These are phyloP conservation scores for Eilema griseolum DNA, from an alignment of 2,888 invertebrate species.

Conservation along the genomic window DNA sequence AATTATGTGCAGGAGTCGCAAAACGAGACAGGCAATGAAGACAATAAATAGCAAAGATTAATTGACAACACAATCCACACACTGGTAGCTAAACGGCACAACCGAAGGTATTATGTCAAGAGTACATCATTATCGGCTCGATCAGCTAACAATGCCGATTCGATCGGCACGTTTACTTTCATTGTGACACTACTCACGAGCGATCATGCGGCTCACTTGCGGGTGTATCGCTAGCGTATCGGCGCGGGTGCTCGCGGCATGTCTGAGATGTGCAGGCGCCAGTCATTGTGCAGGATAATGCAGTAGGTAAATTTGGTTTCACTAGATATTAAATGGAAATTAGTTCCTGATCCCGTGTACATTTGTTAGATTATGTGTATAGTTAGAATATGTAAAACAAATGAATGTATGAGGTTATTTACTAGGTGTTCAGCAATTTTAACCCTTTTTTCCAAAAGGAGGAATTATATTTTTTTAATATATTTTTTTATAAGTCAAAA, in stretches of 20 bases:
- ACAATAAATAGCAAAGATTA: neutral
- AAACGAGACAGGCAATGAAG: neutral
- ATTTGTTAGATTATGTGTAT: too few relatives aligned
- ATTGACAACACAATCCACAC: slow-evolving; percentile 13
- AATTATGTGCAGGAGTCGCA: neutral
- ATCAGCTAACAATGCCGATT: slow-evolving; percentile 21
- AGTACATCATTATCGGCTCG: slow-evolving; percentile 1
- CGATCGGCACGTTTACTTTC: slow-evolving; percentile 40
- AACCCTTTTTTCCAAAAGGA: too few relatives aligned
- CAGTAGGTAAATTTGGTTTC: slow-evolving; percentile 18
- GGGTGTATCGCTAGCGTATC: slow-evolving; percentile 46
- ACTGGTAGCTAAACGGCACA: slow-evolving; percentile 13
- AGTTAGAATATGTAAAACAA: too few relatives aligned
- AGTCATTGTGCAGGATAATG: slow-evolving; percentile 5
- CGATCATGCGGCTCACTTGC: slow-evolving; percentile 32
- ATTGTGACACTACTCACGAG: slow-evolving; percentile 37
- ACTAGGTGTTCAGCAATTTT: too few relatives aligned
- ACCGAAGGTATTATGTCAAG: slow-evolving; percentile 12
- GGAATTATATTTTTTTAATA: too few relatives aligned
- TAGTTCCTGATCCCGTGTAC: too few relatives aligned
- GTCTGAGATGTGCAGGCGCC: slow-evolving; percentile 45
- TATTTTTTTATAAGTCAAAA: too few relatives aligned
- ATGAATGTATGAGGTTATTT: too few relatives aligned
- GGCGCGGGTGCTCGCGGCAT: slow-evolving; percentile 57
- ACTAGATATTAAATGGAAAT: too few relatives aligned